These are phyloP conservation scores for Ectemnius continuus DNA, from an alignment of 2,888 invertebrate genomes.

Conservation along the genomic window DNA sequence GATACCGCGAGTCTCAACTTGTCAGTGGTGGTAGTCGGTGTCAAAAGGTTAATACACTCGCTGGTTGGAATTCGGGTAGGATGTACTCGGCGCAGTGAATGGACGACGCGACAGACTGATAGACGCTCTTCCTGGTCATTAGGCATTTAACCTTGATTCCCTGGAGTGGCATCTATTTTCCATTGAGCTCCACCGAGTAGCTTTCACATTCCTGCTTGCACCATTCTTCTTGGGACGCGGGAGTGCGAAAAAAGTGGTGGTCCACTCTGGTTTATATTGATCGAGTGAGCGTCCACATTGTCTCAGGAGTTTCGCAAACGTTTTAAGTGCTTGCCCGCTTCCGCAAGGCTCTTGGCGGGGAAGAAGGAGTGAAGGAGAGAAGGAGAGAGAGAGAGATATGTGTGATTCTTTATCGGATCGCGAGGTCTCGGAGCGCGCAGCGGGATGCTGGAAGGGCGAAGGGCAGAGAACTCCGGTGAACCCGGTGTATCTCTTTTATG, in stretches of 20 bases:
- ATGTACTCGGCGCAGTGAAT: not conserved
- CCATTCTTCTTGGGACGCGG: too few species aligned
- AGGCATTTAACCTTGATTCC: constrained; percentile 16
- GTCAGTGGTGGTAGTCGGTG: not conserved
- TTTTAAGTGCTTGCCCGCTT: too few species aligned
- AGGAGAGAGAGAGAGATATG: too few species aligned
- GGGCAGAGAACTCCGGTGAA: constrained; percentile 31
- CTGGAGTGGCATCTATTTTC: not conserved
- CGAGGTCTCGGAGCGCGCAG: constrained; percentile 24
- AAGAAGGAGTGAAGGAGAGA: too few species aligned
- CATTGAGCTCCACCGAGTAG: not conserved
- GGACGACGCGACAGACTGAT: constrained; percentile 9
- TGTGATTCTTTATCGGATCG: constrained; percentile 9
- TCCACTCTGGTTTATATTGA: too few species aligned
- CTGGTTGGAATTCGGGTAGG: not conserved
- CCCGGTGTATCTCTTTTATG: constrained; percentile 55
- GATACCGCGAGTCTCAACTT: not conserved
- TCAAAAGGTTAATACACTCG: constrained; percentile 2
- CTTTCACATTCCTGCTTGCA: too few species aligned
- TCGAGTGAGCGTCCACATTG: too few species aligned
- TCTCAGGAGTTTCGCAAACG: too few species aligned
- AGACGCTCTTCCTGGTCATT: constrained; percentile 20
- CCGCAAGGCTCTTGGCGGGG: too few species aligned
- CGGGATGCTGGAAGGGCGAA: constrained; percentile 34
- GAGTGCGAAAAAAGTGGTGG: too few species aligned